A percentile compares a stretch with the other conserved stretches of the same genome.
These are phyloP conservation scores for Lacerta viridis DNA, from an alignment of 2,797 vertebrate species.

Conservation along the genomic window DNA sequence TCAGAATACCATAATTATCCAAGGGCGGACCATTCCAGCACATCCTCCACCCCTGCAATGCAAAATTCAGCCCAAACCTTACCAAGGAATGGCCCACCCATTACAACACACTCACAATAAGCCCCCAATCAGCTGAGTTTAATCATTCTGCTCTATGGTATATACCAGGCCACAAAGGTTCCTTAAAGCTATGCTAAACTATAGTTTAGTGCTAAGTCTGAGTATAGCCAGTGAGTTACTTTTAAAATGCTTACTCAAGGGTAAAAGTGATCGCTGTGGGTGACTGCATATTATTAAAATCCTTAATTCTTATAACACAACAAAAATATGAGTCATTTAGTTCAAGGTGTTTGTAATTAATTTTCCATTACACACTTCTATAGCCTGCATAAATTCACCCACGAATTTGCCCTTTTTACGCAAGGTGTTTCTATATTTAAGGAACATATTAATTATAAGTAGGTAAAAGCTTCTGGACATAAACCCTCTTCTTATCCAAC, in stretches of 20 bases:
- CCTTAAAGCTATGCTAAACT: no score
- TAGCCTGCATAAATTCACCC: not conserved
- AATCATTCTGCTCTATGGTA: no score
- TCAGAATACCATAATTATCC: no score
- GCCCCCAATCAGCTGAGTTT: no score
- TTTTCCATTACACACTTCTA: not conserved
- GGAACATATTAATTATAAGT: not conserved
- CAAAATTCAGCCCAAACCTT: no score
- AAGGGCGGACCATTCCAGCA: no score
- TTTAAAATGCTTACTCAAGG: not conserved
- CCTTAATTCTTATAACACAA: not conserved
- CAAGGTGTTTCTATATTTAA: not conserved
- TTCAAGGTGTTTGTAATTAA: not conserved
- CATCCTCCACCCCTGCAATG: no score
- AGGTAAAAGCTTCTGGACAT: not conserved
- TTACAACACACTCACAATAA: no score
- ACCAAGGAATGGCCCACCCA: no score
- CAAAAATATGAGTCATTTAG: not conserved
- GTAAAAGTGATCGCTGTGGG: not conserved
- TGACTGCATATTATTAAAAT: not conserved
- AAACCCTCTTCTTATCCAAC: not conserved
- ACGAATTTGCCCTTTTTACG: not conserved
- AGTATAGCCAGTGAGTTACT: no score
- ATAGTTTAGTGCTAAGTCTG: no score
- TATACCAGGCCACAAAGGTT: no score